These are phyloP conservation scores for Chaitophorus viminalis DNA, from an alignment of 2,888 invertebrate species.

Conservation along the genomic window DNA sequence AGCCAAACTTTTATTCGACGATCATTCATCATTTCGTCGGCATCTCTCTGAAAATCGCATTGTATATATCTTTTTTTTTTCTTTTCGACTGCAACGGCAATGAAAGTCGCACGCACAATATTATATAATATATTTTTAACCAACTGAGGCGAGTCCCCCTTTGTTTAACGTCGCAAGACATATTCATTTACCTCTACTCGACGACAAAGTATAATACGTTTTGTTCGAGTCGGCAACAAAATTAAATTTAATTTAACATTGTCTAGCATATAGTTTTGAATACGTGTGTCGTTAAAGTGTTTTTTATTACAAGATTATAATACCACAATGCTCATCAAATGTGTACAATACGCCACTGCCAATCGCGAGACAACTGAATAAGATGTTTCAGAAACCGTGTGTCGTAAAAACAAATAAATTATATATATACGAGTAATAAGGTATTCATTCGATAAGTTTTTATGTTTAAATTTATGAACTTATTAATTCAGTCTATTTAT, in stretches of 20 bases:
- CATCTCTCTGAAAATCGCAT: not conserved
- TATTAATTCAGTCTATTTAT: not conserved
- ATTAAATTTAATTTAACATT: not conserved
- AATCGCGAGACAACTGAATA: not conserved
- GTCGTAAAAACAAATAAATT: no score
- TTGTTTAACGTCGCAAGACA: not conserved
- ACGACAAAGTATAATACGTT: not conserved
- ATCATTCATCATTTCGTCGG: constrained; percentile 17
- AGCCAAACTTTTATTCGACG: not conserved
- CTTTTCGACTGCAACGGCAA: not conserved
- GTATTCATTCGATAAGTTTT: no score
- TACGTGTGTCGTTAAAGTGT: not conserved
- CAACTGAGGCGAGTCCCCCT: not conserved
- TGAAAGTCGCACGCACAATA: not conserved
- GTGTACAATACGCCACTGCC: not conserved
- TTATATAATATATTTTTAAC: not conserved
- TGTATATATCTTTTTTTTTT: not conserved
- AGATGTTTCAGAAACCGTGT: not conserved
- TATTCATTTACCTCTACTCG: not conserved
- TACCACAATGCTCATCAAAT: not conserved
- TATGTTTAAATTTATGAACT: no score
- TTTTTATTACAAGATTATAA: not conserved
- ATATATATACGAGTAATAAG: no score
- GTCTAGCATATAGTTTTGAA: not conserved
- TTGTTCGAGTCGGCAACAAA: not conserved